These are phyloP conservation scores for Poecilia picta DNA, from an alignment of 2,797 vertebrate species.

Conservation along the genomic window DNA sequence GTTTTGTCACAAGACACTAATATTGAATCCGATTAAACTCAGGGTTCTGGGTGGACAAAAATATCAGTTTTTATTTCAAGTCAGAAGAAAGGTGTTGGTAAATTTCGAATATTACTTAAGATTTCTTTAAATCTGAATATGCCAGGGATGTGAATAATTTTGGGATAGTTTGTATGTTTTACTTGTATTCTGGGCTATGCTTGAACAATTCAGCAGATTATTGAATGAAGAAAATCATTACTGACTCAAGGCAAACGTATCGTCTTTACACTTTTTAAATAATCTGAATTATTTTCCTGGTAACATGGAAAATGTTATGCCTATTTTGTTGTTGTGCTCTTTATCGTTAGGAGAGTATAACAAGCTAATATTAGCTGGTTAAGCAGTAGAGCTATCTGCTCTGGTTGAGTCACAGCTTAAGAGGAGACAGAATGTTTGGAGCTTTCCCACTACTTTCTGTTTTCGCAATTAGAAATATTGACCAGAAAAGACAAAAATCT, in stretches of 20 bases:
- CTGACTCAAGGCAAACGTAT: background rate
- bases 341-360: background rate
- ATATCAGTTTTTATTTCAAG: background rate
- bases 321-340: background rate
- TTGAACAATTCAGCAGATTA: background rate
- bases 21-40: background rate
- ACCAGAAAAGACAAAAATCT: background rate
- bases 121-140: background rate
- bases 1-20: background rate
- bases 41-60: background rate
- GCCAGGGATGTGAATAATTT: background rate
- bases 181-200: background rate
- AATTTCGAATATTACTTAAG: background rate
- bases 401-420: background rate
- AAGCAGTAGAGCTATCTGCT: background rate
- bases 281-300: background rate
- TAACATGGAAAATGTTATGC: background rate
- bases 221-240: background rate
- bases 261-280: background rate
- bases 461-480: background rate
- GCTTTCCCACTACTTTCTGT: background rate
- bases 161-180: background rate
- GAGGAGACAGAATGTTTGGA: background rate
- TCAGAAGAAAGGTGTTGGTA: background rate
- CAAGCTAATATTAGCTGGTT: background rate